A percentile compares a stretch with the other conserved stretches of the same genome.
These are phyloP conservation scores for Myotis myotis DNA, from an alignment of 2,797 vertebrate genomes.

Conservation along the genomic window DNA sequence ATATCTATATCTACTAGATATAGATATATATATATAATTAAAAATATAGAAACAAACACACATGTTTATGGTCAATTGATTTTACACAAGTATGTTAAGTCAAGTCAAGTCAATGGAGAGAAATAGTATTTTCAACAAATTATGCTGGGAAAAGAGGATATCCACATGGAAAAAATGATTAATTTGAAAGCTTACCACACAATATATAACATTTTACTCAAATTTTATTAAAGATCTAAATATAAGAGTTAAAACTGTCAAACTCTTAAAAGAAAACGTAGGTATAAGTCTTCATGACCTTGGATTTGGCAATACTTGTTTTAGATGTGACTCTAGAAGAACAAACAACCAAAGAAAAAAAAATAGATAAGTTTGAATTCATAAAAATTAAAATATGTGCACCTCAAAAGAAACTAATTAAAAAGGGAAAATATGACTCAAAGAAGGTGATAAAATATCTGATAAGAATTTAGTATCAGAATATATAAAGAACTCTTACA, in stretches of 20 bases:
- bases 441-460: neutral
- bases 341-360: neutral
- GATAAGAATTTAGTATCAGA: neutral
- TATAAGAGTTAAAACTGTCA: neutral
- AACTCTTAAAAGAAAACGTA: neutral
- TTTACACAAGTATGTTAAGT: neutral
- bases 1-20: too few relatives aligned
- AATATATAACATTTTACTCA: neutral
- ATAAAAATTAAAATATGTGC: neutral
- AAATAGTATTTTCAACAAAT: neutral
- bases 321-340: neutral
- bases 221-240: neutral
- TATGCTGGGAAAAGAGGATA: neutral
- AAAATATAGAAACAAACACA: slow-evolving; percentile 27
- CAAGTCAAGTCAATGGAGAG: neutral
- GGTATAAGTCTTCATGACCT: neutral
- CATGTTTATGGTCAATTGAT: neutral
- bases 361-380: neutral
- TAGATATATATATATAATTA: too few relatives aligned
- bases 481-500: neutral
- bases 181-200: neutral
- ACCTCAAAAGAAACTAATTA: neutral
- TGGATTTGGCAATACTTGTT: neutral
- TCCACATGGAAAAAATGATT: neutral
- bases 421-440: neutral